Evolutionary conservation across 2,113 vertebrate genomes (phyloP).

Genomic region (Hemichromis elongatus): DNA sequence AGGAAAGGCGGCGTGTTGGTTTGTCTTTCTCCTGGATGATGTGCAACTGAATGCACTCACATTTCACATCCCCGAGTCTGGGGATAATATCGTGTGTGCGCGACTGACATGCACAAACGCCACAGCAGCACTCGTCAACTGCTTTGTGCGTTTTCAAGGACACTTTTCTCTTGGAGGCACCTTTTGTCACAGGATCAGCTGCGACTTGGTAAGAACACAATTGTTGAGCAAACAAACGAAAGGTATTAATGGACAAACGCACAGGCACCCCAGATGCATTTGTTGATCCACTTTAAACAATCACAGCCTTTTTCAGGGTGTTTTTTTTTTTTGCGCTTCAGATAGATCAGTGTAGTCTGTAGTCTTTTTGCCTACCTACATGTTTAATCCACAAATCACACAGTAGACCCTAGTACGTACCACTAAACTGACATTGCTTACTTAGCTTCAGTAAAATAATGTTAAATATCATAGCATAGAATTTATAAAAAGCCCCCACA

Average conservation of each 20-base stretch:
- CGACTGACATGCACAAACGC: neutral
- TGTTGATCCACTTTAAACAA: neutral
- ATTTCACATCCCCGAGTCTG: neutral
- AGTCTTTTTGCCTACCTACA: neutral
- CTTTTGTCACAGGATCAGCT: conserved; percentile 18
- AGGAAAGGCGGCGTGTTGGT: neutral
- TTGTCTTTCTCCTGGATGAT: neutral
- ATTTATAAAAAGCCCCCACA: neutral
- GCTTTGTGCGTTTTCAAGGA: conserved; percentile 24
- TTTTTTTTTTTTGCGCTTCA: neutral
- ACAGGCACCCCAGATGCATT: neutral
- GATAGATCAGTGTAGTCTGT: neutral
- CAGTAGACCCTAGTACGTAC: neutral
- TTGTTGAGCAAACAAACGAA: neutral
- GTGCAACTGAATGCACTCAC: neutral
- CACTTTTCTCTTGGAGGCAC: conserved; percentile 10
- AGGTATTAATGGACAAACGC: neutral
- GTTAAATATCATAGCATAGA: neutral
- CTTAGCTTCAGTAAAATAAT: neutral
- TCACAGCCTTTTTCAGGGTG: neutral
- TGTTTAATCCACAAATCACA: neutral
- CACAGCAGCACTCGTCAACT: neutral
- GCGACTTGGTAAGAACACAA: conserved; percentile 6
- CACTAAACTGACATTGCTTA: neutral
- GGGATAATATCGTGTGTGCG: neutral